Conservation (phyloP, 2,797 vertebrate species). For the Phataginus tricuspis region DNA sequence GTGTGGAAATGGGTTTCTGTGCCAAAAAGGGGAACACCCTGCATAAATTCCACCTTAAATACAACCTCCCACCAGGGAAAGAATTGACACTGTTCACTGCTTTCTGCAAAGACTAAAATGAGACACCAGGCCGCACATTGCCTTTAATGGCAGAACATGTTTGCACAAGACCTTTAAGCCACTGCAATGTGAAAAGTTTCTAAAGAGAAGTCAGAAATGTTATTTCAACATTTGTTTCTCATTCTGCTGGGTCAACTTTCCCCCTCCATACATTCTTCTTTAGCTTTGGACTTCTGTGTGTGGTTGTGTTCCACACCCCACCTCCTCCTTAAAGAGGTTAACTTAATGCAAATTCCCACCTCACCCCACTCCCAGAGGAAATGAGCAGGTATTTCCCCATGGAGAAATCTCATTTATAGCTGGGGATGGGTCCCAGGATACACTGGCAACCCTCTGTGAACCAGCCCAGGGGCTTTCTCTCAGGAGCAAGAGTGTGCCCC, state of each 20-base stretch:
- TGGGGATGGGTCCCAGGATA: not conserved
- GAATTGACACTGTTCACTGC: not conserved
- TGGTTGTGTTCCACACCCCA: not conserved
- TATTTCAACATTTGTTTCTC: constrained; percentile 8
- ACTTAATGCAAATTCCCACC: not conserved
- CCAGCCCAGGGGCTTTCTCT: not conserved
- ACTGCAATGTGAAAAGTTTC: not conserved
- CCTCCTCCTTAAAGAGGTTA: not conserved
- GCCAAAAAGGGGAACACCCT: not conserved
- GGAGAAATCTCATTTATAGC: constrained; percentile 21
- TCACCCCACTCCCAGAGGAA: not conserved
- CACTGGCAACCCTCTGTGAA: not conserved
- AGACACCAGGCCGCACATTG: not conserved
- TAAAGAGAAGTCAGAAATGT: not conserved
- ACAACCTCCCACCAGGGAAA: not conserved
- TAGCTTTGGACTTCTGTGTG: not conserved
- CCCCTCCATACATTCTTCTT: not conserved
- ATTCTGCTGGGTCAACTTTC: not conserved
- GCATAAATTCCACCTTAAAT: constrained; percentile 36
- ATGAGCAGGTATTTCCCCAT: not conserved
- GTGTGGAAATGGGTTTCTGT: not conserved
- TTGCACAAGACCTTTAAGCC: not conserved
- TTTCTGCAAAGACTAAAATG: constrained; percentile 1
- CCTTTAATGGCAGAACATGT: not conserved
- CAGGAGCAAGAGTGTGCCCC: not conserved